phyloP scores from a whole-genome alignment of 92 coral and sea anemone genomes.

The Heteractis magnifica region DNA sequence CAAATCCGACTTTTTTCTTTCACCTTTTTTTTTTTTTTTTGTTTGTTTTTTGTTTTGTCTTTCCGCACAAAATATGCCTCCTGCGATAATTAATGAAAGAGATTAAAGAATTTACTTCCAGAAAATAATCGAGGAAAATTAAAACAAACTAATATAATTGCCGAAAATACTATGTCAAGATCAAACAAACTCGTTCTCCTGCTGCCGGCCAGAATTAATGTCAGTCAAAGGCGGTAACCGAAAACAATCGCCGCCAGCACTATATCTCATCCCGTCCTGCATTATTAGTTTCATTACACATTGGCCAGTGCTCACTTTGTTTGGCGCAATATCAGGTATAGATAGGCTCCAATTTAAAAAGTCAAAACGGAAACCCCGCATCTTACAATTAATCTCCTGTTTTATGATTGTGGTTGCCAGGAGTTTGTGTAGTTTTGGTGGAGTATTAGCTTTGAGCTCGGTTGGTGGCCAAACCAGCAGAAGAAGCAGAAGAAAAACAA shows the following conservation, averaged over 20 bases:
- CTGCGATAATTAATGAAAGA: too few relatives aligned
- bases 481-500: neutral
- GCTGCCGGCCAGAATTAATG: neutral
- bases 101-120: too few relatives aligned
- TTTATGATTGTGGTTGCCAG: neutral
- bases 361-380: neutral
- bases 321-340: neutral
- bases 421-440: neutral
- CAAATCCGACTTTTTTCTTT: neutral
- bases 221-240: neutral
- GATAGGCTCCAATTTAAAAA: neutral
- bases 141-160: neutral
- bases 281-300: neutral
- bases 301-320: neutral
- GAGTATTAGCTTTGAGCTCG: neutral
- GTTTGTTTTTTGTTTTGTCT: neutral
- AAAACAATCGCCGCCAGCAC: neutral
- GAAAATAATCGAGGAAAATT: neutral
- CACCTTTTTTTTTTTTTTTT: neutral
- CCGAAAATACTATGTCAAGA: neutral
- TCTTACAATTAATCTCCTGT: neutral
- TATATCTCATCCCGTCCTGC: too few relatives aligned
- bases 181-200: neutral
- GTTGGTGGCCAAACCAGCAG: neutral
- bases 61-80: neutral